Conservation (phyloP, 2,113 vertebrate species). For the Poecile atricapillus region DNA sequence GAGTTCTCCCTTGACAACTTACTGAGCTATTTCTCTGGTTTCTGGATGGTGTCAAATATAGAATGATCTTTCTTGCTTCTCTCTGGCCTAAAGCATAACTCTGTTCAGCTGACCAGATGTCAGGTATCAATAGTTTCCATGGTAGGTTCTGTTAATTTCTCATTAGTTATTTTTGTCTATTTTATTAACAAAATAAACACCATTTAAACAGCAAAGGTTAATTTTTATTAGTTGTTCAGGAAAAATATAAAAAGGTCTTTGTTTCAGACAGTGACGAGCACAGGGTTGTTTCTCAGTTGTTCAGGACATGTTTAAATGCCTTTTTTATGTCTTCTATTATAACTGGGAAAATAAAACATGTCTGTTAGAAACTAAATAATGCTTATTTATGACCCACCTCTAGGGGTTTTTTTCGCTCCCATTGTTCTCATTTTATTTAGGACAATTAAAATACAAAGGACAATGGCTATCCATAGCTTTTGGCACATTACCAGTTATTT, state of each 20-base stretch:
- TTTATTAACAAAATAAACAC: background rate
- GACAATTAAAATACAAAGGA: constrained; percentile 47
- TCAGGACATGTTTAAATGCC: background rate
- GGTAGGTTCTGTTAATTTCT: background rate
- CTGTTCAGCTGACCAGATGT: background rate
- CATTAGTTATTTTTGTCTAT: background rate
- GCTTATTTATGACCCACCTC: constrained; percentile 40
- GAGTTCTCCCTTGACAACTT: background rate
- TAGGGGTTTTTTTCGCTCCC: background rate
- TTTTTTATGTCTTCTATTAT: constrained; percentile 3
- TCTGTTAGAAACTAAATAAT: constrained; percentile 22
- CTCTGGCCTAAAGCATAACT: background rate
- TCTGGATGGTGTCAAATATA: background rate
- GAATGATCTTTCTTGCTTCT: background rate
- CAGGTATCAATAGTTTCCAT: background rate
- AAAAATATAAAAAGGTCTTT: background rate
- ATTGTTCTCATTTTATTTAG: constrained; percentile 51
- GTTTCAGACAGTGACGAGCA: background rate
- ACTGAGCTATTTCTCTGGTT: background rate
- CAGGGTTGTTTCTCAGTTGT: background rate
- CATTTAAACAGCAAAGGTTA: background rate
- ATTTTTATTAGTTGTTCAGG: background rate
- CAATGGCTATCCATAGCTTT: constrained; percentile 38
- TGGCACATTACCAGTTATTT: constrained; percentile 14
- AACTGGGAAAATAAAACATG: background rate